Evolutionary conservation across 2,113 vertebrate genomes (phyloP), one percentile per base, ranked within the genome.

Genomic region (Ceyx melanurus): DNA sequence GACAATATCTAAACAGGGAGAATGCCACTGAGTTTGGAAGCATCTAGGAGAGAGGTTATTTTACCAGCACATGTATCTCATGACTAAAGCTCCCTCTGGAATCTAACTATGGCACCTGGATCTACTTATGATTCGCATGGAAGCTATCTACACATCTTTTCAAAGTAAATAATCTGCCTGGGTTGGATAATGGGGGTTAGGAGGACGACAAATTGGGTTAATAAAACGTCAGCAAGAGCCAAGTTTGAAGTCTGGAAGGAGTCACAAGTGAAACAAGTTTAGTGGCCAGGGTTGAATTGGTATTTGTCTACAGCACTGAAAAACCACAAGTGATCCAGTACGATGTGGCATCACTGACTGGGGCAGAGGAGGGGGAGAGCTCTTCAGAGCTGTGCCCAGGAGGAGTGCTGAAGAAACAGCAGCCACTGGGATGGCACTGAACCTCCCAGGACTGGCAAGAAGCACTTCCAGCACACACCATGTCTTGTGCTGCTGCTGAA

Each of bases 211-310:
- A 95, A 93, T 86, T 92, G 56, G 48, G 64, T 93, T 91, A 89
- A 92, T 86, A 92, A 93, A 94, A 93, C 62, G 84, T 84, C 94
- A 95, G 86, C 86, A 58, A 90, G 86, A 90, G 74, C 33, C 91
- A 92, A 37, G 67, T 82, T 95, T 92, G 35, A 93, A 93, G 71
- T 88, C 84, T 89, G 78, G 89, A 96, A 85, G 77, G 81, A 96
- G 84, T 87, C 95, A 83, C 46, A 80, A 57, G 68, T 31, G 65
- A 93, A 92, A 92, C 74, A 91, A 91, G 79, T 91, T 91, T 75
- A 91, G 85, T 57, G 53, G 68, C 82, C 72, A 83, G 56, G 35
- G 51, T 56, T 64, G 53, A 85, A 35, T 31, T 77, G 76, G 40
- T 90, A 88, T 93, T 89, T 96, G 87, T 86, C 84, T 86, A 78